A percentile compares a stretch with the other conserved stretches of the same genome.
Conservation (phyloP, 2,797 vertebrate species). For the Lacerta bilineata region DNA sequence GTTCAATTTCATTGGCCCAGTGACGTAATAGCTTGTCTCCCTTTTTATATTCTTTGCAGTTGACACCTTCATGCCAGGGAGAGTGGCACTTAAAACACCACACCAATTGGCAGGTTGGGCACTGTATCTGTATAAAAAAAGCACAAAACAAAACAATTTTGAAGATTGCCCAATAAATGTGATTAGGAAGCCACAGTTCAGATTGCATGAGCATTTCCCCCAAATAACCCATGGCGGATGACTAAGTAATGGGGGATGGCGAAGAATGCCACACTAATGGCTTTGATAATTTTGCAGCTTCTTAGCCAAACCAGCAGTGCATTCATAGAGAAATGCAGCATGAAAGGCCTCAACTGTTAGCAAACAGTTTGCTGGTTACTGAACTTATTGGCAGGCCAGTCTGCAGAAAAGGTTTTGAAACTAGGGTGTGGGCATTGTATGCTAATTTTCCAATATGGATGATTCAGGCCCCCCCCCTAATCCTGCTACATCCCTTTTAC, state of each 20-base stretch:
- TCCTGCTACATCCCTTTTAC: background rate
- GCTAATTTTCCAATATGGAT: background rate
- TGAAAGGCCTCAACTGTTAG: background rate
- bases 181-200: constrained; percentile 1
- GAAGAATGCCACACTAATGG: background rate
- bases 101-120: constrained; percentile 94
- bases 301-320: background rate
- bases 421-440: background rate
- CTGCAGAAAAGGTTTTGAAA: background rate
- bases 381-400: background rate
- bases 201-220: no score
- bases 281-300: background rate
- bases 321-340: background rate
- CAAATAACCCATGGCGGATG: background rate
- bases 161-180: constrained; percentile 16
- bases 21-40: constrained; percentile 95
- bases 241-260: background rate
- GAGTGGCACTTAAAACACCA: constrained; percentile 99
- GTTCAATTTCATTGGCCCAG: constrained; percentile 96
- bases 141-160: constrained; percentile 30
- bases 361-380: background rate
- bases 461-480: background rate
- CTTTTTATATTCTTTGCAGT: constrained; percentile 95
- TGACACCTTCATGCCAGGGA: constrained; percentile 96
- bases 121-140: constrained; percentile 88